phyloP scores from a whole-genome alignment of 2,888 invertebrate genomes.

The Metalampra italica region DNA sequence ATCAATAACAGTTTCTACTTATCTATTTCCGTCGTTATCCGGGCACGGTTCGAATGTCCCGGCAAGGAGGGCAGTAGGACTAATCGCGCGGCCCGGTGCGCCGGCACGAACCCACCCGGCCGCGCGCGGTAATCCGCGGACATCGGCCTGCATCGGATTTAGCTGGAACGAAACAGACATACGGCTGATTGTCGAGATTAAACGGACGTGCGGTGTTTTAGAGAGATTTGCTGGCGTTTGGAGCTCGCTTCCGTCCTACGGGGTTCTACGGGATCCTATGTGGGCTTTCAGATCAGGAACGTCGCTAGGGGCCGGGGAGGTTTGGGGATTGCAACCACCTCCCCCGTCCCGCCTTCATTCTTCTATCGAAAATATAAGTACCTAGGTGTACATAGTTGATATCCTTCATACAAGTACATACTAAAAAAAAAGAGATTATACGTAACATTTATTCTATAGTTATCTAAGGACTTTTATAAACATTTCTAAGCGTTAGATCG shows the following conservation, averaged over 20 bases:
- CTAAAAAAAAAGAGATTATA: no score
- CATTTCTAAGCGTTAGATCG: not conserved
- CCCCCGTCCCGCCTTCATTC: no score
- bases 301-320: not conserved
- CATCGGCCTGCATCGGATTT: slow-evolving; percentile 35
- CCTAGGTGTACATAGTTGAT: no score
- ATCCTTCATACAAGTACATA: no score
- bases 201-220: slow-evolving; percentile 39
- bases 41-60: slow-evolving; percentile 35
- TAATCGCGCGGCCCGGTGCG: slow-evolving; percentile 65
- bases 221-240: slow-evolving; percentile 40
- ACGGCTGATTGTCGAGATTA: slow-evolving; percentile 67
- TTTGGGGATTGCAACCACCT: no score
- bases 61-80: slow-evolving; percentile 56
- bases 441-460: no score
- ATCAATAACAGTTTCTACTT: slow-evolving; percentile 48
- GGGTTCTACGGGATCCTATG: not conserved
- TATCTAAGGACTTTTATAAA: no score
- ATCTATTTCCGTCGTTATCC: slow-evolving; percentile 44
- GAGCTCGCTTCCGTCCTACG: slow-evolving; percentile 12
- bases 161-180: slow-evolving; percentile 62
- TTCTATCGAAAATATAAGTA: no score
- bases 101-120: slow-evolving; percentile 55
- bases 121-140: slow-evolving; percentile 50
- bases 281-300: not conserved